Base-by-base conservation (phyloP, 1,140 invertebrate species). In the Elysia chlorotica region DNA sequence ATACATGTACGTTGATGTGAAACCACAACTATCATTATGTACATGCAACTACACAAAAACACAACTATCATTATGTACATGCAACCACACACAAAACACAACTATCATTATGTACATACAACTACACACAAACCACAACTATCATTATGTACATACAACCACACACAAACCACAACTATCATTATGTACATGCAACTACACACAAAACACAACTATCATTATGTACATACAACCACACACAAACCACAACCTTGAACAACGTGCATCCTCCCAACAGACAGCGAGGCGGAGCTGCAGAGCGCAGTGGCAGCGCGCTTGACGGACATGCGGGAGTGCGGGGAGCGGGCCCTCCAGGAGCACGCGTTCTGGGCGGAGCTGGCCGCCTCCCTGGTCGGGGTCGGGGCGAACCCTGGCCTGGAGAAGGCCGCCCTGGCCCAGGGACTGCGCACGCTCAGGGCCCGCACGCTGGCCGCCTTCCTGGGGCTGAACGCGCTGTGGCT, bases 401-500 rank as follows among this genome's bases (percentile, higher is more conserved):
- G 76, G 37, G 73, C 76, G 41, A 79, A 79, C 65, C 53, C 33
- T 2, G 80, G 80, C 0, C 62, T 81, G 35, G 66, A 70, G 38
- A 74, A 77, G 48, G 65, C 66, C 0, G 76, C 68, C 35, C 70
- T 81, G 28, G 78, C 75, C 0, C 56, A 70, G 1, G 38, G 75
- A 2, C 66, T 81, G 35, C 33, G 75, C 25, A 59, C 33, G 17
- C 37, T 81, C 21, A 57, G 80, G n/a, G 76, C 78, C 56, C 65
- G 73, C 17, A 72, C 73, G 33, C 61, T 78, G 36, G 48, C 63
- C 0, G 76, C 71, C 0, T 33, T 79, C 31, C 19, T 81, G 37
- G 25, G 73, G 1, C 37, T 78, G 31, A 81, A 81, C 65, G 74
- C 61, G 14, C 23, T 81, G 48, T 81, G 79, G 79, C 48, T 81